phyloP scores from a whole-genome alignment of 2,113 vertebrate genomes.

The Siphamia tubifer region DNA sequence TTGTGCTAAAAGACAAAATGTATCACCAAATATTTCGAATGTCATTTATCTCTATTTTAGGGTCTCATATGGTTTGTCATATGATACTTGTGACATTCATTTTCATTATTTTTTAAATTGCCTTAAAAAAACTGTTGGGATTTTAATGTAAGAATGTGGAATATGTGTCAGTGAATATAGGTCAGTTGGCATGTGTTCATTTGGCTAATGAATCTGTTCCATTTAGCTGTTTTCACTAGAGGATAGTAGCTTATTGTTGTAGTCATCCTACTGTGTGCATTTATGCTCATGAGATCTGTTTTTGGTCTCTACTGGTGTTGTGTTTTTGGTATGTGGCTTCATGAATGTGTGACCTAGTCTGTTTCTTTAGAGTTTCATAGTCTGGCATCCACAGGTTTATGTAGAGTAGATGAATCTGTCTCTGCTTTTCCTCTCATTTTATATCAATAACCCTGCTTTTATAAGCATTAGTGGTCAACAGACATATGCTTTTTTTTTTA shows the following conservation, averaged over 20 bases:
- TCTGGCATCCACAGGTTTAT: neutral
- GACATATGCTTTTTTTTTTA: too few relatives aligned
- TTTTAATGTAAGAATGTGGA: neutral
- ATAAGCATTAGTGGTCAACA: too few relatives aligned
- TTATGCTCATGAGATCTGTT: too few relatives aligned
- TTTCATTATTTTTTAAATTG: too few relatives aligned
- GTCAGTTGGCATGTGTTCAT: constrained; percentile 3
- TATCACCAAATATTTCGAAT: too few relatives aligned
- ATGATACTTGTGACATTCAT: too few relatives aligned
- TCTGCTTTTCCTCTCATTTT: neutral
- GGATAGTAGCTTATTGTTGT: constrained; percentile 46
- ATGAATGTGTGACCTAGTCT: neutral
- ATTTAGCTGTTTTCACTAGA: constrained; percentile 32
- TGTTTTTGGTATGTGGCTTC: neutral
- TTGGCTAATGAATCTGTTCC: constrained; percentile 12
- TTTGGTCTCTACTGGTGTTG: neutral
- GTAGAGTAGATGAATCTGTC: neutral
- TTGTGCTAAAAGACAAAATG: too few relatives aligned
- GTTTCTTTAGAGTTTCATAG: neutral
- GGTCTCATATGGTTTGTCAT: too few relatives aligned
- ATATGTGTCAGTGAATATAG: constrained; percentile 6
- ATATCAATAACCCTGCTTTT: neutral
- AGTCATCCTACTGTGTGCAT: constrained; percentile 14
- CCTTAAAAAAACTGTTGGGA: neutral
- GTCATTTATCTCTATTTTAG: too few relatives aligned